These are phyloP conservation scores for Toxotes lorentzi DNA, from an alignment of 2,797 vertebrate species.

Conservation along the genomic window DNA sequence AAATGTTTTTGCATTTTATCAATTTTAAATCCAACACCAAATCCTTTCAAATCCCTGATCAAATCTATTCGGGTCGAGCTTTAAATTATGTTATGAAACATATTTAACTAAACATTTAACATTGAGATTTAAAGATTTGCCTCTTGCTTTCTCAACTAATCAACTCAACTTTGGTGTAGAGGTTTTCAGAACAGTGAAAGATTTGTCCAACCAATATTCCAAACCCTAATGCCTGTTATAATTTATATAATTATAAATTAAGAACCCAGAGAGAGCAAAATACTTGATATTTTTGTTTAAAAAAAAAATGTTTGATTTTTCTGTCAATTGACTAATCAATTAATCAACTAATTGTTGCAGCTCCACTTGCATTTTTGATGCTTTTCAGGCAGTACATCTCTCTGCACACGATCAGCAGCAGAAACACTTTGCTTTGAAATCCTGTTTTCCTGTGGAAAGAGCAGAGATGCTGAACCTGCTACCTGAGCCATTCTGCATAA, in stretches of 20 bases:
- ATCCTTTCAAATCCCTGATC: background rate
- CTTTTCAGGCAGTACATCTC: background rate
- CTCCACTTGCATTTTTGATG: background rate
- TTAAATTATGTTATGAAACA: background rate
- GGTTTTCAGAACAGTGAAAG: background rate
- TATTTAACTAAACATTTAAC: background rate
- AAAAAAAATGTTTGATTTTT: background rate
- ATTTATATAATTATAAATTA: no score
- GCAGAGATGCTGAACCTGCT: background rate
- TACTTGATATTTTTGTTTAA: no score
- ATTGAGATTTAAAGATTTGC: background rate
- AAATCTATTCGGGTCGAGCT: background rate
- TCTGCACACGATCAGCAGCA: background rate
- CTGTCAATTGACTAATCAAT: background rate
- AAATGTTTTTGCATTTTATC: background rate
- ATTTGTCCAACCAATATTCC: background rate
- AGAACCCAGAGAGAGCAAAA: no score
- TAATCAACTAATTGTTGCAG: background rate
- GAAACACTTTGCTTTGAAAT: background rate
- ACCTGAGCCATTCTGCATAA: background rate
- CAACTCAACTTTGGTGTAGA: background rate
- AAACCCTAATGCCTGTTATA: background rate
- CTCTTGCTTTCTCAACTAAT: background rate
- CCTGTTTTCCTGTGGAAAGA: background rate
- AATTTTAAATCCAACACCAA: background rate